These are phyloP conservation scores for Gastrophysa polygoni DNA, from an alignment of 2,888 invertebrate species.

Conservation along the genomic window DNA sequence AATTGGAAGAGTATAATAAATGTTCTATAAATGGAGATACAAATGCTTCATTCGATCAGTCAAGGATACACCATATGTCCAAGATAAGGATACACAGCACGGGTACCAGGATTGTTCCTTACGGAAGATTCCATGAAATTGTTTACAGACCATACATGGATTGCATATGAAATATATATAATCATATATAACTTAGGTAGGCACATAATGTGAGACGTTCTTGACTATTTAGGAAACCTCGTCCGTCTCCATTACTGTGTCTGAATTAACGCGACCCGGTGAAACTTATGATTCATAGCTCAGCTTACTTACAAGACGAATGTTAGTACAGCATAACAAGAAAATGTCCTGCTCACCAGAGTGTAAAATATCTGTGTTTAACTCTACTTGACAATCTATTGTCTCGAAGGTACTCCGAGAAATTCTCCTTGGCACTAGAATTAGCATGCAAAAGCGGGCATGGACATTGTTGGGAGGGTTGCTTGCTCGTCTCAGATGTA, in stretches of 20 bases:
- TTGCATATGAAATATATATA: no score
- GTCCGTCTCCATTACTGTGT: no score
- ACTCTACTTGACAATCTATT: constrained; percentile 56
- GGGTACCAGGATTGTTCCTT: no score
- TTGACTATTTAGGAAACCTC: no score
- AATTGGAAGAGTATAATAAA: constrained; percentile 15
- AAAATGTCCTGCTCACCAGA: constrained; percentile 54
- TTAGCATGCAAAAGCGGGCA: constrained; percentile 54
- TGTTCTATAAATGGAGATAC: no score
- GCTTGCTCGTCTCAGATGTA: neutral
- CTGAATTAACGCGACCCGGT: constrained; percentile 32
- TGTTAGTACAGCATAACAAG: constrained; percentile 46
- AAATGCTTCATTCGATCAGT: no score
- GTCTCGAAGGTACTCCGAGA: constrained; percentile 54
- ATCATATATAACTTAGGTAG: no score
- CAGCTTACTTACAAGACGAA: constrained; percentile 26
- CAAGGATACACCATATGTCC: no score
- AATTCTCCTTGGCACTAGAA: constrained; percentile 54
- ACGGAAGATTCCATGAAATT: no score
- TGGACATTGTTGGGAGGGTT: neutral
- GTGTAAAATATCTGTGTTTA: constrained; percentile 60
- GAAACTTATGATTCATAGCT: constrained; percentile 45
- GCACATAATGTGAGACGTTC: no score
- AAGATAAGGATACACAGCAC: no score
- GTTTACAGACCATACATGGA: no score